These are phyloP conservation scores for Carassius auratus DNA, from an alignment of 2,113 vertebrate species.

Conservation along the genomic window DNA sequence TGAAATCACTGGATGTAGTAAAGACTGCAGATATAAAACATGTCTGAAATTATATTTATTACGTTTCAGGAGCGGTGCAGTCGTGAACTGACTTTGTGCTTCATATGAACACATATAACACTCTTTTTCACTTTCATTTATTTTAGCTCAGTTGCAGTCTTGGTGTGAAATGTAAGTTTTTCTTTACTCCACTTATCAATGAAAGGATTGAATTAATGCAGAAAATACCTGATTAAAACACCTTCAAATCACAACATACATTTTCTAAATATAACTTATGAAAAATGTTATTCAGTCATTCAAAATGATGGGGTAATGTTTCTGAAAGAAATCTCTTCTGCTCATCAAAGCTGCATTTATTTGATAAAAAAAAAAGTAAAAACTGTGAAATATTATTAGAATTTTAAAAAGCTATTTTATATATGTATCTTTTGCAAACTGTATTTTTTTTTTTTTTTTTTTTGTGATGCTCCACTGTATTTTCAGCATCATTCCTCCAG, in stretches of 20 bases:
- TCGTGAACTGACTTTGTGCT: background rate
- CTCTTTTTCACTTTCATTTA: background rate
- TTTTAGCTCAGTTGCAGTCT: background rate
- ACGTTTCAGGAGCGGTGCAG: background rate
- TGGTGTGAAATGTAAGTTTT: background rate
- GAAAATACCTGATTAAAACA: background rate
- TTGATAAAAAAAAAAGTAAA: too few species aligned
- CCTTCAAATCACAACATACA: background rate
- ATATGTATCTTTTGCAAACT: too few species aligned
- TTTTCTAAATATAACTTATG: background rate
- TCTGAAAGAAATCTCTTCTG: background rate
- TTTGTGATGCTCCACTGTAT: too few species aligned
- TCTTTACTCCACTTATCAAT: background rate
- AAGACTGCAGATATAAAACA: slow-evolving; percentile 10
- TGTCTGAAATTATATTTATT: background rate
- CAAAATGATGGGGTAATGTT: background rate
- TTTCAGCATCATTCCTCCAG: too few species aligned
- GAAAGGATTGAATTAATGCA: background rate
- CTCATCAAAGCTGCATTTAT: too few species aligned
- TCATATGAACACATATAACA: background rate
- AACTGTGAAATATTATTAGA: too few species aligned
- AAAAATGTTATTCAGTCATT: background rate
- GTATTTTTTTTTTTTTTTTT: too few species aligned
- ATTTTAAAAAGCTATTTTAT: too few species aligned
- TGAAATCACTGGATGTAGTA: background rate